Conservation (phyloP, 2,797 vertebrate species). For the Lagorchestes hirsutus region DNA sequence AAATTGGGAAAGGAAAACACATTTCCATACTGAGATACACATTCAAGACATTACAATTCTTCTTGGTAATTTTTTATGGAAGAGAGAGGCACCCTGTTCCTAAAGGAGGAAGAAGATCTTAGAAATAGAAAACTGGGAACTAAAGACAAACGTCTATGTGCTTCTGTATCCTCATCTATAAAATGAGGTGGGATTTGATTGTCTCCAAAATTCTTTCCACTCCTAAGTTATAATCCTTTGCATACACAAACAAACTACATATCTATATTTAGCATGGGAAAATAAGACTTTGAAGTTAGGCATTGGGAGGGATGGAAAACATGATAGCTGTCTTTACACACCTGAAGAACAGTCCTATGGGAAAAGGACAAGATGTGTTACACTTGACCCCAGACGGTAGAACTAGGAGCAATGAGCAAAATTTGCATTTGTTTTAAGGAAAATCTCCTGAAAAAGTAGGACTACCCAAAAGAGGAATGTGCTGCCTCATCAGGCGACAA, state of each 20-base stretch:
- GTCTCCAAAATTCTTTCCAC: not conserved
- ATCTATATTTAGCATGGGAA: not conserved
- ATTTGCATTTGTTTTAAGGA: not conserved
- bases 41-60: not conserved
- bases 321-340: not conserved
- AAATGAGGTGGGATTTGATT: not conserved
- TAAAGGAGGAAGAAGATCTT: not conserved
- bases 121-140: not conserved
- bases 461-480: not conserved
- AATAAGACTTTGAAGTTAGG: not conserved
- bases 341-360: not conserved
- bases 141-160: not conserved
- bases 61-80: not conserved
- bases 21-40: not conserved
- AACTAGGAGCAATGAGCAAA: not conserved
- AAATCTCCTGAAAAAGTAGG: not conserved
- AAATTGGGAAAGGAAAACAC: not conserved
- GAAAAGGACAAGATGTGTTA: not conserved
- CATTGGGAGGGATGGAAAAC: not conserved
- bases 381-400: not conserved
- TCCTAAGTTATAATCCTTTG: not conserved
- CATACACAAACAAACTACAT: not conserved
- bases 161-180: not conserved
- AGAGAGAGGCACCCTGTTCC: not conserved
- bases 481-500: not conserved